Percentiles rank a stretch among this genome's conserved stretches.
These are phyloP conservation scores for Dione juno DNA, from an alignment of 2,888 invertebrate genomes.

Conservation along the genomic window DNA sequence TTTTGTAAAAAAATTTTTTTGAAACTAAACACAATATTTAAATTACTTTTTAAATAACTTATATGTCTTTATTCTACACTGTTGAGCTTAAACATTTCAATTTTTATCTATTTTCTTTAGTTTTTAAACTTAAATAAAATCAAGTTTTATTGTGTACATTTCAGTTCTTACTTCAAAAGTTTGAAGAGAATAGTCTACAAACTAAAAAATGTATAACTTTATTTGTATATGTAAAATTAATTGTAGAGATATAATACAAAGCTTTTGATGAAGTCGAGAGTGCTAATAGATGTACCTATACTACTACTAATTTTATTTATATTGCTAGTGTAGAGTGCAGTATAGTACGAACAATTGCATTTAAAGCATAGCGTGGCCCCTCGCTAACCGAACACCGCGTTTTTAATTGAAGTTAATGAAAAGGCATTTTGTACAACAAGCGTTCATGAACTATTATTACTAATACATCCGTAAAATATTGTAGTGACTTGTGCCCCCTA, in stretches of 20 bases:
- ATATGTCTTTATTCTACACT: neutral
- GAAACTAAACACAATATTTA: neutral
- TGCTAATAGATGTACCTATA: constrained; percentile 28
- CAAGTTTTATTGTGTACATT: neutral
- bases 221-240: neutral
- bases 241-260: neutral
- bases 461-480: constrained; percentile 22
- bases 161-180: neutral
- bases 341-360: constrained; percentile 42
- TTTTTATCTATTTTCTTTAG: neutral
- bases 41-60: neutral
- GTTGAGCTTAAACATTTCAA: neutral
- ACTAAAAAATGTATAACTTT: no score
- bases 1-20: no score
- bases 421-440: constrained; percentile 38
- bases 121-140: constrained; percentile 4
- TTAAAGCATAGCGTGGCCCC: constrained; percentile 29
- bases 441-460: constrained; percentile 11
- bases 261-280: neutral
- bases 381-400: constrained; percentile 34
- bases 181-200: neutral
- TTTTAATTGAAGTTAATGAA: constrained; percentile 44
- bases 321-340: constrained; percentile 34
- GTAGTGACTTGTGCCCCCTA: constrained; percentile 26
- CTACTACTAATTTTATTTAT: constrained; percentile 40